Conservation (phyloP, 2,797 vertebrate species). For the Mormyrops attenuatus region DNA sequence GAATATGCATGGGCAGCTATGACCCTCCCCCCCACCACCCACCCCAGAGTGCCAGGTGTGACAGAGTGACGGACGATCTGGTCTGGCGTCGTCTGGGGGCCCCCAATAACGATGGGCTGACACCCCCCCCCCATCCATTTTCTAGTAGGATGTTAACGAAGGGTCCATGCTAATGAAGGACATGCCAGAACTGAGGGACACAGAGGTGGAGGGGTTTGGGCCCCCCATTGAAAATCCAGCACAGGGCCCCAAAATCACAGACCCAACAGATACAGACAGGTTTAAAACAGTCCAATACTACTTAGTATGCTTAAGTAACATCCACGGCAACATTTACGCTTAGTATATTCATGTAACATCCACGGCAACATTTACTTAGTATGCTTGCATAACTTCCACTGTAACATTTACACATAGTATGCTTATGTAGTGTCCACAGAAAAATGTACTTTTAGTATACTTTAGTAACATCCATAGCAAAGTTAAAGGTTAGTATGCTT, state of each 20-base stretch:
- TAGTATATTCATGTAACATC: background rate
- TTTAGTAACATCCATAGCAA: too few species aligned
- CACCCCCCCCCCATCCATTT: slow-evolving; percentile 16
- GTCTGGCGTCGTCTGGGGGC: slow-evolving; percentile 57
- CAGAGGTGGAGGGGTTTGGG: background rate
- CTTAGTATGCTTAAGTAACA: background rate
- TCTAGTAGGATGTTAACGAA: slow-evolving; percentile 51
- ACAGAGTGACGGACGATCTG: slow-evolving; percentile 61
- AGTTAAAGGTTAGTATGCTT: background rate
- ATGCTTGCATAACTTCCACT: background rate
- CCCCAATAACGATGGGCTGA: slow-evolving; percentile 50
- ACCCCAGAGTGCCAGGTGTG: slow-evolving; percentile 54
- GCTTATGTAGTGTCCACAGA: too few species aligned
- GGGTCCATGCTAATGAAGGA: slow-evolving; percentile 41
- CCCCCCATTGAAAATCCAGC: slow-evolving; percentile 15
- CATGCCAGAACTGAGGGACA: slow-evolving; percentile 34
- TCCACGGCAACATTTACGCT: background rate
- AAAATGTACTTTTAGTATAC: too few species aligned
- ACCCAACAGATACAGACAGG: background rate
- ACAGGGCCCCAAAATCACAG: slow-evolving; percentile 9
- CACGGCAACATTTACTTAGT: too few species aligned
- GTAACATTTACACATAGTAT: too few species aligned
- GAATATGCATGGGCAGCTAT: slow-evolving; percentile 50
- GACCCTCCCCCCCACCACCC: slow-evolving; percentile 46
- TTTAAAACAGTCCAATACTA: background rate